A percentile compares a stretch with the other conserved stretches of the same genome.
Evolutionary conservation across 2,888 invertebrate genomes (phyloP).

Genomic region (Drepana falcataria): DNA sequence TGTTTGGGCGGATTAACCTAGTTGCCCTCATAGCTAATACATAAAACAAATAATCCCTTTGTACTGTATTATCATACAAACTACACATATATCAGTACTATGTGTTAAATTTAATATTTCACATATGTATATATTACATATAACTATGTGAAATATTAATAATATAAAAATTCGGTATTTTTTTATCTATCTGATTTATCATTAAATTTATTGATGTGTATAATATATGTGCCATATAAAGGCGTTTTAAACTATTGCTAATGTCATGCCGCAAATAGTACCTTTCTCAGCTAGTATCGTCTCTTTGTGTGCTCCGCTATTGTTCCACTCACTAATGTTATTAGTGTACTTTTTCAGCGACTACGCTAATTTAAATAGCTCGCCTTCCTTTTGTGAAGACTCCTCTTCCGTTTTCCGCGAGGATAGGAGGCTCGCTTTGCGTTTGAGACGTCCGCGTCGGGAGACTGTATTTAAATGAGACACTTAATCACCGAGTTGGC

Average conservation of each 20-base stretch:
- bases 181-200: no score
- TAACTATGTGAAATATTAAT: no score
- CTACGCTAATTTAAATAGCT: slow-evolving; percentile 77
- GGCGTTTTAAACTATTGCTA: no score
- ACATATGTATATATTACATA: no score
- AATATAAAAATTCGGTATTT: no score
- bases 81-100: no score
- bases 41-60: slow-evolving; percentile 54
- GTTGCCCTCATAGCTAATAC: slow-evolving; percentile 59
- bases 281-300: slow-evolving; percentile 50
- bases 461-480: slow-evolving; percentile 79
- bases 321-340: slow-evolving; percentile 75
- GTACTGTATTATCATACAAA: slow-evolving; percentile 47
- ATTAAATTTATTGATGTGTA: no score
- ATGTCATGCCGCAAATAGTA: no score
- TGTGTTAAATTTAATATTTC: no score
- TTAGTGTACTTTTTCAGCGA: slow-evolving; percentile 77
- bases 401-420: slow-evolving; percentile 76
- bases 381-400: slow-evolving; percentile 72
- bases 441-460: slow-evolving; percentile 70
- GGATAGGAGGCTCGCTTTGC: slow-evolving; percentile 64
- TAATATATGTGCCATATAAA: no score
- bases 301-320: slow-evolving; percentile 66
- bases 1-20: slow-evolving; percentile 72
- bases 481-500: slow-evolving; percentile 75